Conservation (phyloP, 2,888 invertebrate species). For the Labia minor region DNA sequence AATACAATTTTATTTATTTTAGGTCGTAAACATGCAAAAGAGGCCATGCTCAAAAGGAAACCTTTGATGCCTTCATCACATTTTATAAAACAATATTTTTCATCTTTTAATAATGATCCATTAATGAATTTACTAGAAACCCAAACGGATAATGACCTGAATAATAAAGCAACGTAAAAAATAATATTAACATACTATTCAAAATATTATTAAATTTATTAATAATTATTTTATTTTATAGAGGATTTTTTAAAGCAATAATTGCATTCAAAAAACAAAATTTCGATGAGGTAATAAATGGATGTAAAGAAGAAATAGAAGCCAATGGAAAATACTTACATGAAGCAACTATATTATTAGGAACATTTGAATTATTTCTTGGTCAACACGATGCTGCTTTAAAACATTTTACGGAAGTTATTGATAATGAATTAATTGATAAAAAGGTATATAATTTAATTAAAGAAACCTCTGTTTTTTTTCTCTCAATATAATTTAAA, state of each 20-base stretch:
- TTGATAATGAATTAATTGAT: slow-evolving; percentile 50
- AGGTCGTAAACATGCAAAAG: slow-evolving; percentile 57
- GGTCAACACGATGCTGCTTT: slow-evolving; percentile 64
- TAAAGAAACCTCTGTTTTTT: not conserved
- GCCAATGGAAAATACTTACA: slow-evolving; percentile 23
- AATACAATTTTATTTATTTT: slow-evolving; percentile 21
- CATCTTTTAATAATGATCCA: slow-evolving; percentile 80
- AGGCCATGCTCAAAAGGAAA: slow-evolving; percentile 54
- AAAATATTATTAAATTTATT: too few relatives aligned
- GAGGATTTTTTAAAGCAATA: slow-evolving; percentile 62
- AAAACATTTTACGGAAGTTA: slow-evolving; percentile 58
- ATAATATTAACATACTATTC: not conserved
- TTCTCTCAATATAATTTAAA: too few relatives aligned
- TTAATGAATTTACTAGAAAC: slow-evolving; percentile 48
- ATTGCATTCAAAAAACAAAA: slow-evolving; percentile 55
- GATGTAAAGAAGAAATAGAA: slow-evolving; percentile 69
- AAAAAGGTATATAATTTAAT: slow-evolving; percentile 42
- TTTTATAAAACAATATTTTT: slow-evolving; percentile 78
- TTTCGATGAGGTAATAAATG: slow-evolving; percentile 65
- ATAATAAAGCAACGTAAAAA: not conserved
- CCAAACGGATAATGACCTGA: too few relatives aligned
- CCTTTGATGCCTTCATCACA: slow-evolving; percentile 73
- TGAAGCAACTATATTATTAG: slow-evolving; percentile 61
- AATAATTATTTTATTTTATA: too few relatives aligned
- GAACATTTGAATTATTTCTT: slow-evolving; percentile 69